Evolutionary conservation across 2,888 invertebrate genomes (phyloP).

Genomic region (Heteropelma amictum): DNA sequence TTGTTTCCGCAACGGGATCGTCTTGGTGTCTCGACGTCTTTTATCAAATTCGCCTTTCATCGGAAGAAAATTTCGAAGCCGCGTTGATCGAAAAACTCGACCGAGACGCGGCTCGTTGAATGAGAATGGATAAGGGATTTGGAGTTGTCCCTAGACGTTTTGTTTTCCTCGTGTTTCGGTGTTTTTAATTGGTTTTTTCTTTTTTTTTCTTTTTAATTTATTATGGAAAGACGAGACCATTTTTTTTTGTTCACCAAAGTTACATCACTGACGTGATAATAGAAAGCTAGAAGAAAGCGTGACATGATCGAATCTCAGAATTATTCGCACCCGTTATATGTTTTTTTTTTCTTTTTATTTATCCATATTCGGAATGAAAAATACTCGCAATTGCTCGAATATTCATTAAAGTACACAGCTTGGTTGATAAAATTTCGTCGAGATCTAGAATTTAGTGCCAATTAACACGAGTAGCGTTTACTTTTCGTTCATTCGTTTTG

Average conservation of each 20-base stretch:
- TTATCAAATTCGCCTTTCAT: too few relatives aligned
- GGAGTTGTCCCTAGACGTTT: neutral
- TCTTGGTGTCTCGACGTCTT: too few relatives aligned
- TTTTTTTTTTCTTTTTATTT: neutral
- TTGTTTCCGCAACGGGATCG: too few relatives aligned
- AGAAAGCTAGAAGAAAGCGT: conserved; percentile 26
- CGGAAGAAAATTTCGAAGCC: too few relatives aligned
- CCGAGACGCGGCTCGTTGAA: too few relatives aligned
- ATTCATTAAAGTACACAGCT: conserved; percentile 13
- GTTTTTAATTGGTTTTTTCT: neutral
- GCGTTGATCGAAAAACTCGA: too few relatives aligned
- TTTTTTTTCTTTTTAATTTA: neutral
- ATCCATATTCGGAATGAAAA: neutral
- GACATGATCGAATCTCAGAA: conserved; percentile 16
- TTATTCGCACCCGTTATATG: neutral
- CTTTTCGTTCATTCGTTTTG: neutral
- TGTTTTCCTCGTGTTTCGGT: neutral
- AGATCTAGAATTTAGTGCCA: conserved; percentile 49
- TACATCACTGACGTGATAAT: neutral
- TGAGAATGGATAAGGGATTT: neutral
- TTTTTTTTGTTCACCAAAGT: conserved; percentile 37
- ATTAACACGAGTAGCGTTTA: conserved; percentile 40
- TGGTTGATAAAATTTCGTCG: conserved; percentile 29
- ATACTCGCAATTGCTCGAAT: neutral
- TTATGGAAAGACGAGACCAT: conserved; percentile 6